Base-by-base conservation (phyloP, 2,113 vertebrate species). In the Syngnathoides biaculeatus region DNA sequence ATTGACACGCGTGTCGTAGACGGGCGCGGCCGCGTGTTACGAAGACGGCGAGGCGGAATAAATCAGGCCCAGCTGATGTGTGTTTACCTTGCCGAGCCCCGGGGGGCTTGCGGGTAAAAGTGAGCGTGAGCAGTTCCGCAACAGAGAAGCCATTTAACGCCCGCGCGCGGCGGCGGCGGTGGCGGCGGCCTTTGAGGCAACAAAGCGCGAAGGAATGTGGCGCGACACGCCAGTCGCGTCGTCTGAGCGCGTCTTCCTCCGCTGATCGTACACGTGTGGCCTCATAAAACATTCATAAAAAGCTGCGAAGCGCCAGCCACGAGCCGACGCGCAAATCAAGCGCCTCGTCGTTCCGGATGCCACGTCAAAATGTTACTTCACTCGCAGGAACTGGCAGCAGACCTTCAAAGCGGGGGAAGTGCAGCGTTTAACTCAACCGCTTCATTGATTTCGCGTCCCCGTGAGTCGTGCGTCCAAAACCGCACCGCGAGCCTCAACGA, bases 71-170 rank as follows among this genome's bases (percentile, higher is more conserved):
- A 92, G 87, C 86, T 90, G 88, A 93, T 91, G 82, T 86, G 86
- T 91, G 90, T 90, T 90, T 88, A 89, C 82, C 84, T 81, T 86
- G 77, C 86, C 71, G 73, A 76, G 68, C 87, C 91, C 75, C 87
- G 71, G 60, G 88, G 86, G 89, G 87, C 59, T 80, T 50, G n/a
- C 80, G 88, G 84, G 85, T 92, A 91, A n/a, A n/a, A 92, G 92
- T 91, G 90, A 93, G 90, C 90, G 89, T 92, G 91, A 91, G 87
- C 89, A 84, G 81, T 85, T 87, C 86, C 78, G 84, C 87, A 83
- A 84, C 87, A 83, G 89, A 91, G 91, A 90, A 74, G 69, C 78
- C 66, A 74, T 89, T 89, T 90, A 79, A 85, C 82, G 72, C 74
- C 35, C 78, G 75, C 79, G 83, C 74, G 84, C 86, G 89, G 62